Conservation (phyloP, 2,797 vertebrate genomes). For the Selene dorsalis region DNA sequence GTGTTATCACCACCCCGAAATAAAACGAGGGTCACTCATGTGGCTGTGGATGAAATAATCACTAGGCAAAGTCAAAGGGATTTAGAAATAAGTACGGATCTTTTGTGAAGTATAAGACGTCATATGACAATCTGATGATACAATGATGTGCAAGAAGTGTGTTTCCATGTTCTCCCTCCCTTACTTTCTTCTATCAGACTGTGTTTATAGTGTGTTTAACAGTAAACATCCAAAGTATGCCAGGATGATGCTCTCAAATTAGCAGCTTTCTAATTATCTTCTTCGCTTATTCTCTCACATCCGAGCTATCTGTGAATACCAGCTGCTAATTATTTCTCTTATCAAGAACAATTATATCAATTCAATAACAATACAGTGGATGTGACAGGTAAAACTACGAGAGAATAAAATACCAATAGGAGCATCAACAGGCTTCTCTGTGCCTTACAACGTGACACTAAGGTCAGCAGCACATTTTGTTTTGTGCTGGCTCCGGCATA, state of each 20-base stretch:
- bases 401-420: not conserved
- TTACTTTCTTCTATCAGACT: not conserved
- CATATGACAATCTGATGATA: constrained; percentile 15
- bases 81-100: not conserved
- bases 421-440: constrained; percentile 18
- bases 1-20: not conserved
- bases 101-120: not conserved
- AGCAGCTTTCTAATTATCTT: constrained; percentile 28
- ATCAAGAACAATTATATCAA: constrained; percentile 15
- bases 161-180: not conserved
- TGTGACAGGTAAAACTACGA: constrained; percentile 2
- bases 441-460: not conserved
- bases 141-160: constrained; percentile 30
- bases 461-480: not conserved
- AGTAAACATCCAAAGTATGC: constrained; percentile 10
- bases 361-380: constrained; percentile 20
- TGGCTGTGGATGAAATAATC: not conserved
- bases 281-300: constrained; percentile 36
- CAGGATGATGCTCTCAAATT: constrained; percentile 9
- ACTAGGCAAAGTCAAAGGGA: not conserved
- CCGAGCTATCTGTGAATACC: constrained; percentile 21
- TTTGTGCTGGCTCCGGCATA: not conserved
- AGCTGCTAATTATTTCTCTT: constrained; percentile 45
- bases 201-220: constrained; percentile 16
- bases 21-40: not conserved